These are phyloP conservation scores for Ptilorrhoa leucosticta DNA, from an alignment of 2,113 vertebrate species.

Conservation along the genomic window DNA sequence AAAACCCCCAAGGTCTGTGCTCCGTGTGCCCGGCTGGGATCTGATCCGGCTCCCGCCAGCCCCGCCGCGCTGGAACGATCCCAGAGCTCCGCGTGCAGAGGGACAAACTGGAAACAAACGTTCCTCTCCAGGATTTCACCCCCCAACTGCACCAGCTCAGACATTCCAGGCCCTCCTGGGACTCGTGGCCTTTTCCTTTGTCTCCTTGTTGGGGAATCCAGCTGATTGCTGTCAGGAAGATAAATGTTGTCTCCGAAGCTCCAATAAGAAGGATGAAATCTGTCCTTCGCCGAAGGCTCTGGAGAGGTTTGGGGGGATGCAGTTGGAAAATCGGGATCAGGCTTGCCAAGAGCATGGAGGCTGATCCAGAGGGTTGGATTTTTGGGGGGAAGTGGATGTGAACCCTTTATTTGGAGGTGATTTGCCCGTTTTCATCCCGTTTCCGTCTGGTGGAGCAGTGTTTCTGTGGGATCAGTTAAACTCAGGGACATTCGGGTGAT, in stretches of 20 bases:
- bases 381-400: background rate
- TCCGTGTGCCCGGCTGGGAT: background rate
- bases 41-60: fast-evolving
- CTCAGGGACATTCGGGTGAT: fast-evolving
- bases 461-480: background rate
- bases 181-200: background rate
- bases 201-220: background rate
- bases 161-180: background rate
- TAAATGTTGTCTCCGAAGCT: background rate
- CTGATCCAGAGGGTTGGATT: background rate
- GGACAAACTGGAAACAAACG: background rate
- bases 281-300: background rate
- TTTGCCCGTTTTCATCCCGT: background rate
- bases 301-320: background rate
- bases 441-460: fast-evolving
- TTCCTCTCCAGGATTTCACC: background rate
- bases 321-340: background rate
- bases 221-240: constrained; percentile 29
- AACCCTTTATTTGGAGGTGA: background rate
- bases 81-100: background rate
- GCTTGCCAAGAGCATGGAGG: background rate
- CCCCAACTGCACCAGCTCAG: background rate
- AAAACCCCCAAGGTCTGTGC: background rate
- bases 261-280: background rate
- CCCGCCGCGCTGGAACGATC: fast-evolving